Conservation (phyloP, 2,888 invertebrate genomes). For the Miltochrista miniata region DNA sequence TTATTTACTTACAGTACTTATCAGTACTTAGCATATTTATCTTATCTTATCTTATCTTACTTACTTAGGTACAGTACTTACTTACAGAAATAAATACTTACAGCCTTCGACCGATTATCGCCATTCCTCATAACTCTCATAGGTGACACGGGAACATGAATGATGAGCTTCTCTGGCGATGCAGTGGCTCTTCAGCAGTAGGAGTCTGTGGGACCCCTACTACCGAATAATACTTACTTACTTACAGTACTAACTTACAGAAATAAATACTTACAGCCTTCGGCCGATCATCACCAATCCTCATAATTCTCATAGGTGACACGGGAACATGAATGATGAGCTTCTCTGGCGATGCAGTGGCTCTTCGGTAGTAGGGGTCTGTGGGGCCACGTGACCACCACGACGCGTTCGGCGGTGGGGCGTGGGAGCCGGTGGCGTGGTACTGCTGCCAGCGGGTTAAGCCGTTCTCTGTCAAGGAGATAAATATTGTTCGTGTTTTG, state of each 20-base stretch:
- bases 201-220: no score
- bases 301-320: constrained; percentile 51
- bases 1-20: no score
- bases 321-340: constrained; percentile 68
- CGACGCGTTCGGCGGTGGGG: constrained; percentile 54
- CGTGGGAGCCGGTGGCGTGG: constrained; percentile 62
- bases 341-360: constrained; percentile 51
- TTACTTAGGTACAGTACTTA: no score
- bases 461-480: constrained; percentile 60
- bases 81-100: no score
- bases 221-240: no score
- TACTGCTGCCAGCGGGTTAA: constrained; percentile 73
- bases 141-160: no score
- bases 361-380: constrained; percentile 69
- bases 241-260: no score
- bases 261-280: constrained; percentile 55
- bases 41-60: no score
- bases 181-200: no score
- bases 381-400: constrained; percentile 63
- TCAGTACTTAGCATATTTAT: no score
- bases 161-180: no score
- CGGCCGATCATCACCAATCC: constrained; percentile 52
- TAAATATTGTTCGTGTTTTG: not conserved
- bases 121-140: constrained; percentile 54
- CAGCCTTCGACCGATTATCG: constrained; percentile 51